phyloP scores from a whole-genome alignment of 2,797 vertebrate species.

The Coranthus polyacanthus region DNA sequence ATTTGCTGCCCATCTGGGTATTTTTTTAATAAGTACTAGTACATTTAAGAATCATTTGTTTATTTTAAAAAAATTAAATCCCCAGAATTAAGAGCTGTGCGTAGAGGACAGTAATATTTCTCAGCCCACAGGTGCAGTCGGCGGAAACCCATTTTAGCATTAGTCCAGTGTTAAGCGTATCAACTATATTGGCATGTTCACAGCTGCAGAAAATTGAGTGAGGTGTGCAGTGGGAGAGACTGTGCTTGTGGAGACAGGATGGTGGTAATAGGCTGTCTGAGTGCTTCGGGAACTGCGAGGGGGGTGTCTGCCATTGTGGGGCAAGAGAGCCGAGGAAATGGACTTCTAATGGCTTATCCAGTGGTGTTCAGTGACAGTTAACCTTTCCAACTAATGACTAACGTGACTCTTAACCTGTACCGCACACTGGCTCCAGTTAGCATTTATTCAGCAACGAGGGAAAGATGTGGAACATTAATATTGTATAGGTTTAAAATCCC shows the following conservation, averaged over 20 bases:
- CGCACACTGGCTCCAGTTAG: conserved; percentile 33
- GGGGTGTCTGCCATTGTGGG: conserved; percentile 32
- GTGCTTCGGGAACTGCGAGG: conserved; percentile 33
- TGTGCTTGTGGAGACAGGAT: conserved; percentile 54
- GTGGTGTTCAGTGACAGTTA: conserved; percentile 69
- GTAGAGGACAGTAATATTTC: conserved; percentile 59
- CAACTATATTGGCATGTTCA: conserved; percentile 80
- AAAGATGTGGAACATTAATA: conserved; percentile 70
- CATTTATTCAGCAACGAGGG: conserved; percentile 57
- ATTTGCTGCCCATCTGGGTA: no score
- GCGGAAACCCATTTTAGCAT: conserved; percentile 70
- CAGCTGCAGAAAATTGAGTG: conserved; percentile 84
- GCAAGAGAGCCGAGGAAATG: conserved; percentile 59
- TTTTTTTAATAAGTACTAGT: no score
- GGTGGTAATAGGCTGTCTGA: conserved; percentile 71
- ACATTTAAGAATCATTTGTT: no score
- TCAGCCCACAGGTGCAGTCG: conserved; percentile 50
- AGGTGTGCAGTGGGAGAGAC: conserved; percentile 55
- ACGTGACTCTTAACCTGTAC: conserved; percentile 64
- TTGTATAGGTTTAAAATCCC: conserved; percentile 60
- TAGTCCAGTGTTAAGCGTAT: conserved; percentile 72
- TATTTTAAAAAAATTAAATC: conserved; percentile 11
- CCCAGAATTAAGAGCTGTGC: conserved; percentile 27
- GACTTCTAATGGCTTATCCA: conserved; percentile 68
- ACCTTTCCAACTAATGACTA: conserved; percentile 72